Conservation (phyloP, 1,140 invertebrate species). For the Brachionus manjavacas region DNA sequence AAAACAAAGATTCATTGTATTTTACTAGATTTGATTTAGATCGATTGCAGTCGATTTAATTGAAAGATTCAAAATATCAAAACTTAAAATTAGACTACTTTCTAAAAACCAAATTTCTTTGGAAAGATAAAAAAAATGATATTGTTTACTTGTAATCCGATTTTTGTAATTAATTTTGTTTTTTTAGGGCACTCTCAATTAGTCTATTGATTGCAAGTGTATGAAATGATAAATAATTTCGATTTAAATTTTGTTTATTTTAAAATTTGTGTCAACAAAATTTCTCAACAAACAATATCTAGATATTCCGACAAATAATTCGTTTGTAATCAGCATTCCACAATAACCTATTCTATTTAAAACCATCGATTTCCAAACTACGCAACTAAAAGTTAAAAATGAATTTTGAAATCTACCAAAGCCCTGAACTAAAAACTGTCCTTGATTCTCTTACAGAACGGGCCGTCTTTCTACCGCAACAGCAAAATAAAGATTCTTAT, state of each 20-base stretch:
- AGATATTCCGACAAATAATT: not conserved
- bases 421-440: not conserved
- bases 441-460: not conserved
- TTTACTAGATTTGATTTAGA: not conserved
- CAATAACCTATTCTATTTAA: not conserved
- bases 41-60: not conserved
- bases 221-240: not conserved
- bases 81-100: not conserved
- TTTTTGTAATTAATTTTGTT: not conserved
- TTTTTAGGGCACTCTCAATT: not conserved
- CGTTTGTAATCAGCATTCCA: not conserved
- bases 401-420: not conserved
- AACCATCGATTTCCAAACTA: not conserved
- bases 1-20: not conserved
- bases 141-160: not conserved
- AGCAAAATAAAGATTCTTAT: not conserved
- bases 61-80: too few species aligned
- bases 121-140: not conserved
- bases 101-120: not conserved
- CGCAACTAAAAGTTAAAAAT: not conserved
- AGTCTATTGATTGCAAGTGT: not conserved
- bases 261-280: not conserved
- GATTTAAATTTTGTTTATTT: not conserved
- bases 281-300: not conserved
- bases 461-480: not conserved